Percentiles rank a stretch among this genome's conserved stretches.
These are phyloP conservation scores for Mus minutoides DNA, from an alignment of 2,797 vertebrate genomes.

Conservation along the genomic window DNA sequence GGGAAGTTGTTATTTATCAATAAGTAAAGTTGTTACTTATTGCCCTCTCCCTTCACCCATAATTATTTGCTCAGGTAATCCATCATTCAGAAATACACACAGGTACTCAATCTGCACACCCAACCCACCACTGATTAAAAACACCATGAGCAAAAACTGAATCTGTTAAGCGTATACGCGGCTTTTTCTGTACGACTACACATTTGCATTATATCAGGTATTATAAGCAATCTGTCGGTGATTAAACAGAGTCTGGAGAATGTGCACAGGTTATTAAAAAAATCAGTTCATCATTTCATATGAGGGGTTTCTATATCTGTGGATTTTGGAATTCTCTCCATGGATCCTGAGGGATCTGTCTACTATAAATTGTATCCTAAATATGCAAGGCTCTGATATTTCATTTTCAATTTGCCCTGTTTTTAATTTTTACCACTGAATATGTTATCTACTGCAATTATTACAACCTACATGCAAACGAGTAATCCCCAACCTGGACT, in stretches of 20 bases:
- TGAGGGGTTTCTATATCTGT: background rate
- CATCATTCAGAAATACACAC: background rate
- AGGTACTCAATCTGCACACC: no score
- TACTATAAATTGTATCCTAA: background rate
- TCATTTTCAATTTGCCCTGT: background rate
- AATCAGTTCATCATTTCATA: background rate
- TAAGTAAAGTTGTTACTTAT: background rate
- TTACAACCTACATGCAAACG: background rate
- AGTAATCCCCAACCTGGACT: background rate
- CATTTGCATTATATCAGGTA: no score
- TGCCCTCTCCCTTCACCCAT: background rate
- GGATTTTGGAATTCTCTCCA: background rate
- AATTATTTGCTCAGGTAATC: background rate
- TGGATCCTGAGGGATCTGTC: background rate
- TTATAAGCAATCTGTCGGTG: background rate
- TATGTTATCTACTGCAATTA: background rate
- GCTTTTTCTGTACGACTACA: no score
- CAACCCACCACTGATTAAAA: background rate
- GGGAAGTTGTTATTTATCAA: background rate
- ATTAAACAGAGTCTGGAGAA: background rate
- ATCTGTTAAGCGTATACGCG: background rate
- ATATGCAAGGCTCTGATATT: background rate
- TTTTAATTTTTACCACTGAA: background rate
- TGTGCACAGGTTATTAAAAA: background rate
- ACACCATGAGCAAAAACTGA: background rate